Evolutionary conservation across 2,888 invertebrate species (phyloP), one percentile per base, ranked within the genome.

Genomic region (Invenusta paracnida): DNA sequence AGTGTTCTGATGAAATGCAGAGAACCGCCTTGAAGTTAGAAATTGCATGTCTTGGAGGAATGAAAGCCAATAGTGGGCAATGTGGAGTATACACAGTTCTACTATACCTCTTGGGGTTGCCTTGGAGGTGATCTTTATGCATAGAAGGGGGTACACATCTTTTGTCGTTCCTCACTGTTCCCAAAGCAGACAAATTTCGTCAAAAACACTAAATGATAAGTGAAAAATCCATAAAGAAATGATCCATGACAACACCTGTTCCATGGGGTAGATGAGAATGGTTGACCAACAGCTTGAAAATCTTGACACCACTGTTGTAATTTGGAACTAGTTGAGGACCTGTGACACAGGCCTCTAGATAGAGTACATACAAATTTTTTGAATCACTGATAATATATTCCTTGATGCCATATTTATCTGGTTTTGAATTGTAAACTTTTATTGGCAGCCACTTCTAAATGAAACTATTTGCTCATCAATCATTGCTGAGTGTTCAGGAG

Each of bases 11-110:
- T 23, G 73, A 73, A 73, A 73, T 73, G 73, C 73, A 73, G 73
- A 73, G 73, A 73, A 73, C 73, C 73, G 23, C 73, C 73, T 73
- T 73, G 73, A 73, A 73, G 73, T 73, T 73, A 73, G 73, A 73
- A 73, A 73, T 23, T 73, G 73, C 73, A 73, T 73, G 11, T 73
- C 73, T 73, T 23, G 25, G 73, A 73, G 73, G 73, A 73, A 73
- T 5, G 73, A 73, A 73, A 73, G 73, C 73, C 73, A 73, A 73
- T 13, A 73, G 73, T 73, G 73, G 2, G 73, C 17, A 73, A 73
- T 73, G 73, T 73, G 73, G 73, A 73, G 73, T 23, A 73, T 73
- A 73, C 73, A 23, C 27, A 73, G 73, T 73, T 73, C 73, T 73
- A 73, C 73, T 73, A 73, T 73, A 73, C 25, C 25, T 73, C 73